These are phyloP conservation scores for Ursus arctos DNA, from an alignment of 2,113 vertebrate species.

Conservation along the genomic window DNA sequence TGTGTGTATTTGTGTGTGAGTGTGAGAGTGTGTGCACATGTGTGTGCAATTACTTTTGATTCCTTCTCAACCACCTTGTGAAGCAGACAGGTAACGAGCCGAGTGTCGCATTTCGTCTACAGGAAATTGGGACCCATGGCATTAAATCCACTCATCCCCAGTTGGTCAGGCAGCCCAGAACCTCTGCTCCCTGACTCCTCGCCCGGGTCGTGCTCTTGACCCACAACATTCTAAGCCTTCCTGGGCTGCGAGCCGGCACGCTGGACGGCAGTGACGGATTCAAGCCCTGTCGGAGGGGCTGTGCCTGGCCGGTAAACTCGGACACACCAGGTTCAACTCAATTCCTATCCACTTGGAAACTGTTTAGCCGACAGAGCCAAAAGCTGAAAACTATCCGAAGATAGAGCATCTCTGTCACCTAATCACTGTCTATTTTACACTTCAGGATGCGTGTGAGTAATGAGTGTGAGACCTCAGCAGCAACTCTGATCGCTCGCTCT, in stretches of 20 bases:
- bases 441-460: constrained; percentile 45
- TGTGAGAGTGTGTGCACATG: not conserved
- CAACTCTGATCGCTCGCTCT: constrained; percentile 51
- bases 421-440: constrained; percentile 66
- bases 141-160: rapidly evolving
- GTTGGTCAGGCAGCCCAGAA: not conserved
- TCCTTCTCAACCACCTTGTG: not conserved
- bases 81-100: not conserved
- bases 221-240: not conserved
- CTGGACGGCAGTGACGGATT: constrained; percentile 12
- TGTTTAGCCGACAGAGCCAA: constrained; percentile 58
- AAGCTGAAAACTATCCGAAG: not conserved
- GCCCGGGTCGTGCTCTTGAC: not conserved
- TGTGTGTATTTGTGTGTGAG: not conserved
- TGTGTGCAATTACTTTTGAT: not conserved
- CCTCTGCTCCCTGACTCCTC: not conserved
- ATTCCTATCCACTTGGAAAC: constrained; percentile 19
- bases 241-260: not conserved
- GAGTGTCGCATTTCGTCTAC: not conserved
- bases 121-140: not conserved
- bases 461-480: constrained; percentile 34
- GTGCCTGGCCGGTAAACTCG: constrained; percentile 25
- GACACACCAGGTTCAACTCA: constrained; percentile 43
- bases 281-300: not conserved
- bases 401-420: not conserved